Conservation (phyloP, 2,113 vertebrate species). For the Caretta caretta region DNA sequence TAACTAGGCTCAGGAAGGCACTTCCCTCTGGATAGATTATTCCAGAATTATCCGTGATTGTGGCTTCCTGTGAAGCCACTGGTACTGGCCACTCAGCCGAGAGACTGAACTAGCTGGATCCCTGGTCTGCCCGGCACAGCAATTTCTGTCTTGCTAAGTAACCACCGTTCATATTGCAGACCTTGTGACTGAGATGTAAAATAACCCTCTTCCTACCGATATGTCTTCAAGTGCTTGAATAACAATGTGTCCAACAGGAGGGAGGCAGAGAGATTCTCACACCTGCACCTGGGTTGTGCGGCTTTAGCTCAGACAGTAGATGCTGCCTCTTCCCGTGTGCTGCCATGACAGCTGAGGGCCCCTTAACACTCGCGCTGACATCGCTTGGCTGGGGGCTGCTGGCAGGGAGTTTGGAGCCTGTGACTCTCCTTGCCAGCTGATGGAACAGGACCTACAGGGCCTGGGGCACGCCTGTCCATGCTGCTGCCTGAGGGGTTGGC, state of each 20-base stretch:
- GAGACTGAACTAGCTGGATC: neutral
- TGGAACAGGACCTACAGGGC: neutral
- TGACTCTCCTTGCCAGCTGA: neutral
- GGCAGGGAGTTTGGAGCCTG: neutral
- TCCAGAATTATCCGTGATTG: neutral
- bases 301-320: neutral
- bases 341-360: neutral
- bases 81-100: neutral
- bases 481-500: no score
- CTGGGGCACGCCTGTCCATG: neutral
- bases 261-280: neutral
- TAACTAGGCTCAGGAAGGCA: no score
- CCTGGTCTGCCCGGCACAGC: no score
- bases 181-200: neutral
- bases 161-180: neutral
- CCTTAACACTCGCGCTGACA: no score
- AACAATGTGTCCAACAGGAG: neutral
- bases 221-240: neutral
- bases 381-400: neutral
- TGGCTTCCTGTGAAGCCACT: neutral
- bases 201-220: neutral
- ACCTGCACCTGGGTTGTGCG: no score
- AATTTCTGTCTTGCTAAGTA: neutral
- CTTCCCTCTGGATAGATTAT: neutral
- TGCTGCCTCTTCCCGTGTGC: neutral